Base-by-base conservation (phyloP, 2,888 invertebrate species). In the Neoascia interrupta region DNA sequence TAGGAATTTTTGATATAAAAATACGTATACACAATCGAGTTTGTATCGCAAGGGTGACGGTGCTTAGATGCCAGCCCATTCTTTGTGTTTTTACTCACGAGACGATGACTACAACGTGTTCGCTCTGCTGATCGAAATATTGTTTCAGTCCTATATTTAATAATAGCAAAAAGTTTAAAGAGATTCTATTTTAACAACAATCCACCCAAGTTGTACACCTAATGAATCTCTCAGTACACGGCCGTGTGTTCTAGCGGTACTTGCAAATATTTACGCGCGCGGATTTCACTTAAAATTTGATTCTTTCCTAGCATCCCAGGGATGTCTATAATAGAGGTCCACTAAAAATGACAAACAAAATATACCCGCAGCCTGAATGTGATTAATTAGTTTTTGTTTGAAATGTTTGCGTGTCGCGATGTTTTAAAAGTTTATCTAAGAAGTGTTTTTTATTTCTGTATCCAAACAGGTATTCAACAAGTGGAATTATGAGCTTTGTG, bases 121-220 rank as follows among this genome's bases (percentile, higher is more conserved):
- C 36, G 16, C 31, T 19, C 8, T 47, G 49, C 15, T 51, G 61
- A 69, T 56, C 41, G 31, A 31, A 70, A 54, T 45, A 51, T 56
- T 51, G 34, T 60, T 69, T 51, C 53, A 18, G 47, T 34, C 36
- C 23, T 16, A 36, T 69, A 47, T 72, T 72, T 79, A 79, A 79
- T 66, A 73, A 79, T 79, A 79, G 76, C 56, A n/a, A n/a, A n/a
- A n/a, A n/a, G n/a, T n/a, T n/a, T n/a, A n/a, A 64, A 76, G 61
- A 49, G 56, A 56, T 56, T 61, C 79, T 79, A 79, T 79, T 79
- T 79, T 79, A 79, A 68, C 47, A 79, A 60, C 69, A 69, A 70
- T 63, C 73, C n/a, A 21, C 23, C 41, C 15, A 11, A 10, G 31
- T 43, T 51, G 60, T 39, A 60, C 28, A 58, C 34, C 34, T 28